Percentiles rank a stretch among this genome's conserved stretches.
These are phyloP conservation scores for Tetramorium simillimum DNA, from an alignment of 1,140 invertebrate species.

Conservation along the genomic window DNA sequence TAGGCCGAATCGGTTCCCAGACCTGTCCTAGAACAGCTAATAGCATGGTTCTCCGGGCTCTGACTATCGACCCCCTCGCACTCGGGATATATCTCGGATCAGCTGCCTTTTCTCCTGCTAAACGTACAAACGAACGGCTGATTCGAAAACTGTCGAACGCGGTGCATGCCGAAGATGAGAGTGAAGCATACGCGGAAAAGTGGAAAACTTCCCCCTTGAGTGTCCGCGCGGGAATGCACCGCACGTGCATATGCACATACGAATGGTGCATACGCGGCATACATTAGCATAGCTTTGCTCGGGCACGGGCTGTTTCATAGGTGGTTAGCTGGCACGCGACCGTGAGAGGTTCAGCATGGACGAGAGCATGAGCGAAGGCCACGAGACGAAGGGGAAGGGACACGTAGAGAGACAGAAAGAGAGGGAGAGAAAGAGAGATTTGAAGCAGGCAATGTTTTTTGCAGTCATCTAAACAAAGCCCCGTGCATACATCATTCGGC, in stretches of 20 bases:
- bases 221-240: constrained; percentile 54
- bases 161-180: neutral
- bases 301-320: constrained; percentile 74
- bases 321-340: constrained; percentile 74
- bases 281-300: constrained; percentile 77
- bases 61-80: neutral
- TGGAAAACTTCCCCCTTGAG: constrained; percentile 5
- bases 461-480: constrained; percentile 63
- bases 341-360: constrained; percentile 66
- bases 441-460: constrained; percentile 72
- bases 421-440: constrained; percentile 47
- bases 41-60: neutral
- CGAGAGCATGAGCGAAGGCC: constrained; percentile 54
- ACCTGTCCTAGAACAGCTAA: neutral
- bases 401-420: neutral
- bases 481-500: neutral
- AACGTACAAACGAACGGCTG: neutral
- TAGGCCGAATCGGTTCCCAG: neutral
- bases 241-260: constrained; percentile 62
- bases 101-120: neutral
- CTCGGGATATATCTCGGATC: neutral
- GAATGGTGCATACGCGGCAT: constrained; percentile 69
- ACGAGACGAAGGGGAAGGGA: constrained; percentile 19
- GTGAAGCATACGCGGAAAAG: neutral
- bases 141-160: neutral